Base-by-base conservation (phyloP, 2,888 invertebrate genomes). In the Cryptus viduatorius region DNA sequence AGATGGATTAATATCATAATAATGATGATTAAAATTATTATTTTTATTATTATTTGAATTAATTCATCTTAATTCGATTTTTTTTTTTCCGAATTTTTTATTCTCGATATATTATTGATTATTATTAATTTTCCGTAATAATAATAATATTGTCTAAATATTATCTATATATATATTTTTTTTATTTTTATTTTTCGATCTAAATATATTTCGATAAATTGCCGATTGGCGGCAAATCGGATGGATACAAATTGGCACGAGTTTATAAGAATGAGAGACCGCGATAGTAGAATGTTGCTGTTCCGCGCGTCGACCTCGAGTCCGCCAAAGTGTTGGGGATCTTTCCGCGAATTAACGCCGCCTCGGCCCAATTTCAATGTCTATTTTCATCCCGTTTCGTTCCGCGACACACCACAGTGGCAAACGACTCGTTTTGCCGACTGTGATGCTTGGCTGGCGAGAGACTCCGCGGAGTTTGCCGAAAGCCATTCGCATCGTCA, bases 291-390 rank as follows among this genome's bases (percentile, higher is more conserved):
- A 24, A n/a, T 53, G 61, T 82, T 50, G 68, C 56, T 75, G 81
- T 69, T 84, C 61, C 81, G 84, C 81, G 78, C 81, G 82, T 83
- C 85, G 85, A 85, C 85, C 86, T 83, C 85, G 84, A 78, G 82
- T 61, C 78, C 80, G 84, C 78, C 78, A 79, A 84, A 84, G 84
- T 78, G 76, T 77, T 81, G 81, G 73, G 37, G 80, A 86, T 80
- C 80, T 84, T 87, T 86, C 86, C 59, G 84, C 86, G 84, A 87
- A 86, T 86, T 84, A 82, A 79, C 73, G 61, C 82, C 84, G 86
- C 86, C 86, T 86, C 86, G 86, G 83, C 83, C 86, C 86, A 86
- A 86, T 86, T 86, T 86, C 82, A 53, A 56, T 44, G 61, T 83
- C 86, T 87, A 87, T 87, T 87, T 87, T 87, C 83, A 86, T 86